phyloP scores from a whole-genome alignment of 2,113 vertebrate genomes.

The Nycticebus coucang region DNA sequence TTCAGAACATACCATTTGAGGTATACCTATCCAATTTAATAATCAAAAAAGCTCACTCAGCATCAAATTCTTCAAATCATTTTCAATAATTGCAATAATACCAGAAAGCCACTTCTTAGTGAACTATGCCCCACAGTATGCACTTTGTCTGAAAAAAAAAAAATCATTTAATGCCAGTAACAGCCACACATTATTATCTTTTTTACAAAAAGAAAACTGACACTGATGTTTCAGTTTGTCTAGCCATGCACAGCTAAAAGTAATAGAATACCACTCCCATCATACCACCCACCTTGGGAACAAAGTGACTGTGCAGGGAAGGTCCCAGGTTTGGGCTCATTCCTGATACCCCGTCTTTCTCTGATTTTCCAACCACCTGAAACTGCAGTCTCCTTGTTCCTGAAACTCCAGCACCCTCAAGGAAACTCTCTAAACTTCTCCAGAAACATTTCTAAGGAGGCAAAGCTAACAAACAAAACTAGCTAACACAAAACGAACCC shows the following conservation, averaged over 20 bases:
- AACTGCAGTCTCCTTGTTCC: neutral
- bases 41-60: neutral
- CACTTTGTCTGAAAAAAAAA: neutral
- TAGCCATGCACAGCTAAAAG: neutral
- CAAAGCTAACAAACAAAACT: too few relatives aligned
- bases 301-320: neutral
- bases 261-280: neutral
- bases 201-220: neutral
- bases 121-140: neutral
- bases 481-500: neutral
- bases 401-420: neutral
- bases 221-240: neutral
- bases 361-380: neutral
- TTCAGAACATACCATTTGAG: neutral
- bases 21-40: neutral
- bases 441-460: neutral
- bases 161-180: constrained; percentile 3
- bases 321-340: neutral
- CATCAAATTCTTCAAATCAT: constrained; percentile 28
- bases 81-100: constrained; percentile 17
- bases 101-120: constrained; percentile 12
- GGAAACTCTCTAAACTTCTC: neutral
- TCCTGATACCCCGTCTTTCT: neutral
- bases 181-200: neutral
- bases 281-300: neutral